Base-by-base conservation (phyloP, 2,888 invertebrate genomes). In the Pyrocoelia pectoralis region DNA sequence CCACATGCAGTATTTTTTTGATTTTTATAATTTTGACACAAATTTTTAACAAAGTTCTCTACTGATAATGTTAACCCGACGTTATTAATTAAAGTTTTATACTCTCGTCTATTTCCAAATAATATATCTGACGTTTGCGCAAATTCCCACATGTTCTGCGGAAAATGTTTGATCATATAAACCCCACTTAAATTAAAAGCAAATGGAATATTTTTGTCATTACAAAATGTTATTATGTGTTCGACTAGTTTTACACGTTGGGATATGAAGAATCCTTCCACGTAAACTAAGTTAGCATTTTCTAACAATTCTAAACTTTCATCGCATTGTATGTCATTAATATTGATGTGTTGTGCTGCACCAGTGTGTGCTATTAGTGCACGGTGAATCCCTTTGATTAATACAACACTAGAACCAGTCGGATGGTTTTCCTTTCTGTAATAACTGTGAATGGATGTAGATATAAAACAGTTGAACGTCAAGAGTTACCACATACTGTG, bases 191-290 rank as follows among this genome's bases (percentile, higher is more conserved):
- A 78, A 77, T 87, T 87, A 59, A 86, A 80, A 1, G 82, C 83
- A 59, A 87, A 75, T 5, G 80, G 59, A 72, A 73, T 84, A 64
- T 75, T 73, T 43, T 67, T 79, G 8, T 76, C 70, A 5, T 76
- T 72, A 48, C 84, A 80, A 61, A 81, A 79, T 19, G 83, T 74
- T 43, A 84, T 71, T 24, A 87, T 77, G 68, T 81, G 79, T 38
- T 80, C 72, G 4, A 83, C 82, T 2, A 83, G 80, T 17, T 81
- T 79, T 28, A 76, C 74, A 17, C 86, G 80, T 17, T 85, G 80
- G 0, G 85, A 83, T 46, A 87, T 73, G 73, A 87, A 87, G 75
- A 84, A 87, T 3, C 86, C 86, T 76, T 87, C 87, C 55, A 87
- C 78, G 68, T 86, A 86, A 28, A 86, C 73, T 17, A 81, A 69